A percentile compares a stretch with the other conserved stretches of the same genome.
Conservation (phyloP, 2,888 invertebrate genomes). For the Yponomeuta cagnagella region DNA sequence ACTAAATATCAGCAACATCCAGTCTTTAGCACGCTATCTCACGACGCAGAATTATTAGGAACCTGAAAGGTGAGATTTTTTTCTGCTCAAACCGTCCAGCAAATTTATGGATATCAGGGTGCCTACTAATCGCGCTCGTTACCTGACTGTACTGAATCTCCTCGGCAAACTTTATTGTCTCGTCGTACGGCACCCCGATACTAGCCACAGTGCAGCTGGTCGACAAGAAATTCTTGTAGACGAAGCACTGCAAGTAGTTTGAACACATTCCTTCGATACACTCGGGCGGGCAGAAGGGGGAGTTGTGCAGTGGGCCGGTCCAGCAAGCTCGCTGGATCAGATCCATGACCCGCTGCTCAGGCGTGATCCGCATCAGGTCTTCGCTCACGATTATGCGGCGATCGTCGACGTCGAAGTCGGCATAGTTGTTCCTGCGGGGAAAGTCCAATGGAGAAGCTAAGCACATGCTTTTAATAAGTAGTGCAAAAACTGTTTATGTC, state of each 20-base stretch:
- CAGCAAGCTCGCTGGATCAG: slow-evolving; percentile 52
- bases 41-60: too few species aligned
- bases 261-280: slow-evolving; percentile 39
- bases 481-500: not conserved
- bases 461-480: too few species aligned
- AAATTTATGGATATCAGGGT: too few species aligned
- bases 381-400: slow-evolving; percentile 37
- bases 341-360: slow-evolving; percentile 47
- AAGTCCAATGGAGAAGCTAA: not conserved
- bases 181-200: slow-evolving; percentile 52
- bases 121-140: not conserved
- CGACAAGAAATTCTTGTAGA: slow-evolving; percentile 34
- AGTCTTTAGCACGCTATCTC: too few species aligned
- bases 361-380: slow-evolving; percentile 38
- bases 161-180: slow-evolving; percentile 49
- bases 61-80: too few species aligned
- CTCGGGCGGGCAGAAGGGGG: slow-evolving; percentile 44
- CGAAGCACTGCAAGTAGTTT: slow-evolving; percentile 32
- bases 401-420: slow-evolving; percentile 48
- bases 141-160: slow-evolving; percentile 35
- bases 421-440: slow-evolving; percentile 39
- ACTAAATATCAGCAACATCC: too few species aligned
- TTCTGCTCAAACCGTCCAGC: too few species aligned
- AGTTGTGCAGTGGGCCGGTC: slow-evolving; percentile 48
- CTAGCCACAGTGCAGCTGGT: slow-evolving; percentile 46